Evolutionary conservation across 2,888 invertebrate genomes (phyloP), one percentile per base, ranked within the genome.

Genomic region (Altica lythri): DNA sequence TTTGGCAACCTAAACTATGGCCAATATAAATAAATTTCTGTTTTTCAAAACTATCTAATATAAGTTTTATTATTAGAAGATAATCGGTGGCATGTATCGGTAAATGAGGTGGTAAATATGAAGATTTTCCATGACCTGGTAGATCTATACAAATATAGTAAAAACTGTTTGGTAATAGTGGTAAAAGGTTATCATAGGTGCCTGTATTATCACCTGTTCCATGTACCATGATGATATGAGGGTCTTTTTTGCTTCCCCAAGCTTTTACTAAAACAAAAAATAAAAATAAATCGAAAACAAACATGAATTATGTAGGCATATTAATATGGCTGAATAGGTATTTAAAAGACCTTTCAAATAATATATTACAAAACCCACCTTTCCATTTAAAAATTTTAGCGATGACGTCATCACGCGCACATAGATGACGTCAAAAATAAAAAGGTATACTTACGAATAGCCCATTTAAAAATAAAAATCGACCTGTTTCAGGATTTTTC

Each of bases 81-180:
- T 79, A 69, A 57, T 82, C 79, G n/a, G 76, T 70, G 0, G 73
- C 55, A 32, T 75, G 73, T 27, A 81, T 56, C 68, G 65, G 67
- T 25, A 72, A 49, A 57, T 65, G 53, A 10, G 65, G 62, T 0
- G 82, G 82, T 32, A 80, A 78, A 17, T 79, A 79, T 51, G 81
- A 81, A 0, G 85, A 85, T 30, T 72, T 77, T 1, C 85, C 85
- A 57, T 80, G 83, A 0, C 87, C 83, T 0, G 86, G 86, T 2
- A 85, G 69, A 64, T 86, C 86, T 32, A 80, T 67, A 55, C 76
- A 75, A 18, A 79, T 72, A 63, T 70, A 82, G 62, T 65, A 80
- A 68, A 64, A 77, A 29, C 5, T 69, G 8, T 66, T 69, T 0
- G 84, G 81, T 25, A 86, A 66, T 10, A 78, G 65, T n/a, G 78